Conservation (phyloP, 2,888 invertebrate species). For the Drosophila kokeensis region DNA sequence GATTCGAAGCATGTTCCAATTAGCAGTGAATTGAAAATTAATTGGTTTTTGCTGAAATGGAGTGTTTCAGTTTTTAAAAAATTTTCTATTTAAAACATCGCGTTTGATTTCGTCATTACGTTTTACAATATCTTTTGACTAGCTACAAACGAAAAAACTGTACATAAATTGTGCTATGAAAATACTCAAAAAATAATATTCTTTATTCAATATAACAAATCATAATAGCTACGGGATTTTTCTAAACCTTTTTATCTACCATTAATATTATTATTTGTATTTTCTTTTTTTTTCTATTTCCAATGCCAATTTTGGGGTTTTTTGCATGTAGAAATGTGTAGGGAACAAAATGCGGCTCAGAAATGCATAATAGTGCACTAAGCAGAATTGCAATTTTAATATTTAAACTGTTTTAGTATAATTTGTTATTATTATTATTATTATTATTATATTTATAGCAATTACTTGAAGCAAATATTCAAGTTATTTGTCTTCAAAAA, state of each 20-base stretch:
- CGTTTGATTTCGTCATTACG: slow-evolving; percentile 34
- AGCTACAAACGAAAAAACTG: slow-evolving; percentile 73
- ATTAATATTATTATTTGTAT: not conserved
- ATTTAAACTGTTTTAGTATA: slow-evolving; percentile 29
- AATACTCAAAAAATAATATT: slow-evolving; percentile 82
- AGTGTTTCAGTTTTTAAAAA: slow-evolving; percentile 55
- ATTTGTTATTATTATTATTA: slow-evolving; percentile 42
- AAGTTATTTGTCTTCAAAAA: slow-evolving; percentile 54
- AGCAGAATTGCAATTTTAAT: slow-evolving; percentile 54
- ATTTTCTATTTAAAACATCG: slow-evolving; percentile 79
- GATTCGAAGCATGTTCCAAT: slow-evolving; percentile 62
- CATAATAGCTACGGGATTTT: slow-evolving; percentile 36
- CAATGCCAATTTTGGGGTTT: slow-evolving; percentile 34
- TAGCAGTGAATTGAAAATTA: slow-evolving; percentile 54
- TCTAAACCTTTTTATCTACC: slow-evolving; percentile 2
- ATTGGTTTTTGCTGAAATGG: slow-evolving; percentile 25
- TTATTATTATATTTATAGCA: slow-evolving; percentile 44
- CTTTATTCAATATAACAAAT: slow-evolving; percentile 36
- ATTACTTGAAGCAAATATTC: slow-evolving; percentile 42
- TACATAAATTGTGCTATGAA: slow-evolving; percentile 84
- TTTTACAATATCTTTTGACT: slow-evolving; percentile 55
- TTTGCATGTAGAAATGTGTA: slow-evolving; percentile 24
- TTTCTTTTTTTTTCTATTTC: slow-evolving; percentile 1
- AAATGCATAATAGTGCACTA: slow-evolving; percentile 59
- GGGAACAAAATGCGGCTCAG: slow-evolving; percentile 56